Base-by-base conservation (phyloP, 2,888 invertebrate genomes). In the Ptilodon capucinus region DNA sequence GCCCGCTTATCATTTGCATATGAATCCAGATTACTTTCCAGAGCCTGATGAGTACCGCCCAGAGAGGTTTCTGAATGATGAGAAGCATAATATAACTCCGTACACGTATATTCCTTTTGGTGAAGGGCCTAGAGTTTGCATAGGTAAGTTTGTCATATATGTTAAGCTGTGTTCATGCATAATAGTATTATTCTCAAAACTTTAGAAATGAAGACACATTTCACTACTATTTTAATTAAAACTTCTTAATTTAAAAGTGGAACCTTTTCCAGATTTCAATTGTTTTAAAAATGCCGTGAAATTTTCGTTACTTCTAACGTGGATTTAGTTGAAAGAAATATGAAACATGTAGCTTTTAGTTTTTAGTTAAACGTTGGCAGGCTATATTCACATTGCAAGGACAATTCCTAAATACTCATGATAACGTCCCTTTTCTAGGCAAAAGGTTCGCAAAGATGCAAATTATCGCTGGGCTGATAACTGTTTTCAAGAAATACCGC, bases 91-190 rank as follows among this genome's bases (percentile, higher is more conserved):
- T 11, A 68, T 86, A 2, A 76, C 53, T 16, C 82, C 79, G 0
- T 85, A 75, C 41, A 81, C 80, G 0, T 87, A 79, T 48, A 55
- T 85, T 40, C 85, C 87, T 0, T 89, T 86, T 48, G 87, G 88
- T 11, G 86, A 83, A 49, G 86, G 87, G 1, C 84, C 77, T 0
- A 74, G 86, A 48, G 64, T 75, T 35, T 88, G 88, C 50, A 74
- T 88, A 11, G 88, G 88, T 87, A 66, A 69, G 75, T 32, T 32
- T 32, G 11, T 8, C n/a, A n/a, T n/a, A n/a, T n/a, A n/a, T n/a
- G n/a, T n/a, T n/a, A n/a, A n/a, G n/a, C n/a, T n/a, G n/a, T n/a
- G n/a, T n/a, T n/a, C n/a, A n/a, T n/a, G n/a, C n/a, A n/a, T n/a
- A n/a, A n/a, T n/a, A n/a, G n/a, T n/a, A n/a, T n/a, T n/a, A n/a